Conservation (phyloP, 2,113 vertebrate genomes). For the Micromys minutus region DNA sequence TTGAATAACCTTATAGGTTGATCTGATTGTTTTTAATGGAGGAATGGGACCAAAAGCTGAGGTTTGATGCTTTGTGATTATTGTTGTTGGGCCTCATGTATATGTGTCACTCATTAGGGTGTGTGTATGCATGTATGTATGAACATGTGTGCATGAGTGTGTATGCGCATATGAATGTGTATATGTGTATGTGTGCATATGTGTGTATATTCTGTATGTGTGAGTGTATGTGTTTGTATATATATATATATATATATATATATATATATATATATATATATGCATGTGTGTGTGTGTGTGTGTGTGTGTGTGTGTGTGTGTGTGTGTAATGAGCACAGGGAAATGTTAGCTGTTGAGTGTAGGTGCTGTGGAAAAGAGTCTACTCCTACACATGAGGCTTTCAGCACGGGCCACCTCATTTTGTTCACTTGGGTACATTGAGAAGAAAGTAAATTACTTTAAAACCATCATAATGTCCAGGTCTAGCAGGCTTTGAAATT, state of each 20-base stretch:
- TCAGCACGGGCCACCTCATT: not conserved
- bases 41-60: not conserved
- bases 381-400: not conserved
- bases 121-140: not conserved
- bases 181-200: not conserved
- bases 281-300: not conserved
- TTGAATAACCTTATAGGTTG: not conserved
- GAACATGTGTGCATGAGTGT: not conserved
- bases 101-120: not conserved
- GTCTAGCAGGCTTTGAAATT: conserved; percentile 18
- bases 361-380: not conserved
- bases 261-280: not conserved
- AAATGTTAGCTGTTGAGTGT: not conserved
- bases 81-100: not conserved
- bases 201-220: no score
- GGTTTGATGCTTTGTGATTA: not conserved
- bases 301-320: not conserved
- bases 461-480: not conserved
- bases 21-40: not conserved
- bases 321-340: not conserved
- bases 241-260: not conserved
- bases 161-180: not conserved
- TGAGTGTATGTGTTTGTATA: not conserved
- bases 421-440: not conserved
- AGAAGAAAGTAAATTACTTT: not conserved